Evolutionary conservation across 2,113 vertebrate genomes (phyloP), one percentile per base, ranked within the genome.

Genomic region (Chiloscyllium plagiosum): DNA sequence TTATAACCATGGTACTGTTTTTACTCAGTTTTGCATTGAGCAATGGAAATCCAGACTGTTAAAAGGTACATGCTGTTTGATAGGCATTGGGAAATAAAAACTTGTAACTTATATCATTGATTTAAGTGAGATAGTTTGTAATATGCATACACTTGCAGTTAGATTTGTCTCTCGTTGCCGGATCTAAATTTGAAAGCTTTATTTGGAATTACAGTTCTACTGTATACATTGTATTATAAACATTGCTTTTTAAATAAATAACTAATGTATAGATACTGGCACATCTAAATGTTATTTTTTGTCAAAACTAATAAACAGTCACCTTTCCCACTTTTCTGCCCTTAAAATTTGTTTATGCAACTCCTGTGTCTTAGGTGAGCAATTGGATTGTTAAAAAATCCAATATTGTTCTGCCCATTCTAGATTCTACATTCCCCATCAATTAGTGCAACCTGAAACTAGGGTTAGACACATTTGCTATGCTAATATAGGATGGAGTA

Each of bases 191-290:
- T 99, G 97, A 98, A 98, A 96, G 97, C 98, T 96, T 97, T 99
- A 97, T 99, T 99, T 96, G 98, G 98, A 72, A 97, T 99, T 97
- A 97, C 98, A 0, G 98, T 98, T 10, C 97, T 99, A 96, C 98
- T 99, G 4, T 96, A 97, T 0, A 97, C 98, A 85, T 99, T 66
- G 61, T 20, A 42, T 93, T 19, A 66, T 22, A 66, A 93, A n/a
- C 17, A 66, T 93, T 8, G 20, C 17, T 93, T 66, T 93, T 68
- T 93, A 61, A 92, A 92, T 65, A 61, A 65, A 61, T 65, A n/a
- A 61, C 17, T 65, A 65, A 92, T 33, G 5, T 65, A n/a, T 37
- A 17, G 33, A 37, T 93, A 37, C 89, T 22, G 4, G 89, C n/a
- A n/a, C 61, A 65, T 66, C 20, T 92, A n/a, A 37, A 92, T 61